Evolutionary conservation across 2,888 invertebrate species (phyloP), one percentile per base, ranked within the genome.

Genomic region (Lithophane ornitopus): DNA sequence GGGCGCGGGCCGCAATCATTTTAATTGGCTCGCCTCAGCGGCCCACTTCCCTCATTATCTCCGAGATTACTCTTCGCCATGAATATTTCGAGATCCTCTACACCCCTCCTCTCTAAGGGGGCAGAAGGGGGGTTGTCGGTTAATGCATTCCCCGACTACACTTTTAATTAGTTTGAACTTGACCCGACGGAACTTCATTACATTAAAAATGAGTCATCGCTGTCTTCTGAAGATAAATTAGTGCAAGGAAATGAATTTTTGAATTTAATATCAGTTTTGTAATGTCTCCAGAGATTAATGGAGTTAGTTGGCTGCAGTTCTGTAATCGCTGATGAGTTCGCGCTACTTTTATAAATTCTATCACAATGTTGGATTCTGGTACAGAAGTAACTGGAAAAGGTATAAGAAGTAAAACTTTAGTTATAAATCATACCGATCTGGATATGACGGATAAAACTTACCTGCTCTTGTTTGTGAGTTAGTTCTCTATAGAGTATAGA

Each of bases 121-220:
- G n/a, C 52, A 3, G n/a, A 11, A 7, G n/a, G 14, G n/a, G 3
- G 16, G 54, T 28, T 28, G 54, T 61, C 69, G 70, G 82, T 76
- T 87, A 87, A 87, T 87, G 82, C 86, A 87, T 82, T 85, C 78
- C 66, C 69, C 44, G 80, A 88, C 76, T 82, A 87, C 87, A 78
- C 81, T 88, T 88, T 89, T 89, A 88, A 88, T 89, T 88, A 88
- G 84, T 85, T 84, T 82, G 88, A 89, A 87, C 89, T 88, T 89
- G 88, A 88, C 88, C 89, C 73, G 65, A 28, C 77, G 68, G 84
- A 81, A 83, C 82, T 87, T 82, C 78, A 84, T 89, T 82, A 86
- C 72, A 82, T 76, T 75, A 80, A 88, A 81, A 85, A 86, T 82
- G 84, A 86, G 83, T 68, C 74, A 81, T 78, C 63, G 74, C 74